Base-by-base conservation (phyloP, 2,888 invertebrate genomes). In the Caenorhabditis drosophilae region DNA sequence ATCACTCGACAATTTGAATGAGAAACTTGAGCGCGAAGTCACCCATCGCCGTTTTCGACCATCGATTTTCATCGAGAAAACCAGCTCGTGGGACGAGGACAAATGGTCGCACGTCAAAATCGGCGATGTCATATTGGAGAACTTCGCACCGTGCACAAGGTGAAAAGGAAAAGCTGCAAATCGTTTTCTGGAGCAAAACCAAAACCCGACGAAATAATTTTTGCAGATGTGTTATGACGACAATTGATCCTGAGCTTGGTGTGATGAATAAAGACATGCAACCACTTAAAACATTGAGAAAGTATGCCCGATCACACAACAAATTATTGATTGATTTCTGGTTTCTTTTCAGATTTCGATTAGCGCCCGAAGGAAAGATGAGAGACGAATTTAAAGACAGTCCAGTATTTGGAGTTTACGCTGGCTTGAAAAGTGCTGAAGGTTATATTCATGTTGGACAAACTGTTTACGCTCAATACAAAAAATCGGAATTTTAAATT, bases 11-110 rank as follows among this genome's bases (percentile, higher is more conserved):
- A 64, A 63, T n/a, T 26, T 72, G 23, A 69, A 72, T 38, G 51
- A 56, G 7, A 50, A 41, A 41, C 45, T 72, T 40, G 67, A 67
- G 3, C 42, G 58, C 2, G 55, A 18, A 22, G 47, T 23, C 4
- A 52, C 64, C 0, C 38, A 48, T 18, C 46, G 51, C 16, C 55
- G 61, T 20, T 74, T 74, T 70, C 69, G 74, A 9, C 67, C 74
- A 1, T 64, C 66, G 4, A 67, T 74, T 23, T 41, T 60, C 15
- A 51, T 74, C 18, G 69, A 70, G 25, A 60, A 66, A 1, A 50
- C 42, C 9, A 25, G 27, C n/a, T 59, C 71, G 3, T 74, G 66
- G 62, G 74, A 74, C 35, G 74, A 74, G 31, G 74, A 74, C 45
- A 64, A 64, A 51, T 74, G 74, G 74, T 62, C 58, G 1, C 53